These are phyloP conservation scores for Cryptocephalus primarius DNA, from an alignment of 2,888 invertebrate species.

Conservation along the genomic window DNA sequence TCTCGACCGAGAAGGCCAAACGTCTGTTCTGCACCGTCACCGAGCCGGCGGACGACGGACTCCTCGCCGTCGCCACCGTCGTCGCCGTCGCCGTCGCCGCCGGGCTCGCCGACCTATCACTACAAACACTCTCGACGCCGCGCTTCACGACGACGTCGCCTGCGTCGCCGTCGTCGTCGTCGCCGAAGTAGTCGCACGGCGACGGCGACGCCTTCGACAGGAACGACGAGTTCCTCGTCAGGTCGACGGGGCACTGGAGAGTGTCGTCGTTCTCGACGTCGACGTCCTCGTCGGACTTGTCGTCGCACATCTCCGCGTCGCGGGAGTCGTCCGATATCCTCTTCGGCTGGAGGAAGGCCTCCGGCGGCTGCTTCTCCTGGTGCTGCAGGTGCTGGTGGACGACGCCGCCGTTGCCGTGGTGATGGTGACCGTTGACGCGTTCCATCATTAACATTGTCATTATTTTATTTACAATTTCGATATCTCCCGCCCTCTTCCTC, in stretches of 20 bases:
- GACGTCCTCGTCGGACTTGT: constrained; percentile 31
- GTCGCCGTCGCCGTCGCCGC: not conserved
- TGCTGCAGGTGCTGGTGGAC: constrained; percentile 13
- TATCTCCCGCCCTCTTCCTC: too few species aligned
- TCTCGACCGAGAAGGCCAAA: constrained; percentile 82
- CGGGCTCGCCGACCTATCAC: constrained; percentile 36
- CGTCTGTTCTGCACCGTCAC: constrained; percentile 48
- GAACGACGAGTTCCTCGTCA: constrained; percentile 34
- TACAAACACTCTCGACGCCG: constrained; percentile 37
- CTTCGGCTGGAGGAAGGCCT: not conserved
- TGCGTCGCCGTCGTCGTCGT: constrained; percentile 22
- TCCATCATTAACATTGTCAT: constrained; percentile 45
- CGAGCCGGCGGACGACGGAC: constrained; percentile 27
- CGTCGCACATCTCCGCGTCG: constrained; percentile 33
- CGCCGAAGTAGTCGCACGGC: constrained; percentile 24
- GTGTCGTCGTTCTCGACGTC: constrained; percentile 37
- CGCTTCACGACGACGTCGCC: constrained; percentile 28
- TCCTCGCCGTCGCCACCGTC: not conserved
- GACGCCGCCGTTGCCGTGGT: constrained; percentile 4
- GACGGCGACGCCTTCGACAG: constrained; percentile 20
- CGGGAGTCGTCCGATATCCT: constrained; percentile 32
- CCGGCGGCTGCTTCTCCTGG: constrained; percentile 9
- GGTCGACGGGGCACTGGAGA: constrained; percentile 34
- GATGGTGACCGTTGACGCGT: constrained; percentile 29
- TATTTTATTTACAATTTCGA: constrained; percentile 13